These are phyloP conservation scores for Anguilla anguilla DNA, from an alignment of 2,797 vertebrate species.

Conservation along the genomic window DNA sequence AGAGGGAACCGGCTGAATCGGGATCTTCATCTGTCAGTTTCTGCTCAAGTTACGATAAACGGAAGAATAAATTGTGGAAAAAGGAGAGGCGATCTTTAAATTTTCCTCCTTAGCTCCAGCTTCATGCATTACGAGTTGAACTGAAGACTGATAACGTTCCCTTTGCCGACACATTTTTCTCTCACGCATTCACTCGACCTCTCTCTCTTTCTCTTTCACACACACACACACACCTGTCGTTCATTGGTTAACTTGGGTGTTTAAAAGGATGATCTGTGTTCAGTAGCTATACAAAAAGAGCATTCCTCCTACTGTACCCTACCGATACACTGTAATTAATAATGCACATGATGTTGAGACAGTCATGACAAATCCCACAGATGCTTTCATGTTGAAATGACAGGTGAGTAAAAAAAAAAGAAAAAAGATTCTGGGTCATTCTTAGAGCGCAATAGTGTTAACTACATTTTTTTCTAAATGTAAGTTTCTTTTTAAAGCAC, in stretches of 20 bases:
- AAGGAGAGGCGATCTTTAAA: conserved; percentile 59
- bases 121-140: conserved; percentile 56
- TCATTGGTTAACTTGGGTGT: neutral
- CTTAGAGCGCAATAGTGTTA: conserved; percentile 48
- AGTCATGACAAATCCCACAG: conserved; percentile 53
- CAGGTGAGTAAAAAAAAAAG: conserved; percentile 60
- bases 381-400: conserved; percentile 42
- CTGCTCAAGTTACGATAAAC: conserved; percentile 64
- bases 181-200: neutral
- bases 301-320: conserved; percentile 75
- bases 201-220: neutral
- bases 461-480: neutral
- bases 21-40: conserved; percentile 43
- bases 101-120: conserved; percentile 61
- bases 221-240: conserved; percentile 36
- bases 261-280: conserved; percentile 81
- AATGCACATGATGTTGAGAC: conserved; percentile 81
- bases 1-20: conserved; percentile 42
- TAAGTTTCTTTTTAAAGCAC: neutral
- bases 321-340: conserved; percentile 72
- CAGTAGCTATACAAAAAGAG: conserved; percentile 86
- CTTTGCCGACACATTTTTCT: conserved; percentile 38
- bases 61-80: conserved; percentile 63
- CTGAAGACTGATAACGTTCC: conserved; percentile 52
- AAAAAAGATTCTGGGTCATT: conserved; percentile 60